Conservation (phyloP, 2,888 invertebrate species). For the Drosophila parthenogenetica region DNA sequence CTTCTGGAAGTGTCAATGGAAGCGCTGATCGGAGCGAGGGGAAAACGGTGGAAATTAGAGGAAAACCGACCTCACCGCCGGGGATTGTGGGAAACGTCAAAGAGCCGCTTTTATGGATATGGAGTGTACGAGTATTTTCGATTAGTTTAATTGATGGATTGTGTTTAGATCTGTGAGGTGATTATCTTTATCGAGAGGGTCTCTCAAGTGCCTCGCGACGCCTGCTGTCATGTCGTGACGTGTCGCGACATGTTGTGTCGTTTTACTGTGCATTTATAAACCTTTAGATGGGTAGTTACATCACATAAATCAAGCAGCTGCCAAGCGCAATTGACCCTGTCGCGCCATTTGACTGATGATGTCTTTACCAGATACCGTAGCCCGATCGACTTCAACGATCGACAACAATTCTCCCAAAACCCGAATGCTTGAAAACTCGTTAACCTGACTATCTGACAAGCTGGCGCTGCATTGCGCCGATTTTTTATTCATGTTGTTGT, state of each 20-base stretch:
- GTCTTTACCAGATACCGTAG: slow-evolving; percentile 51
- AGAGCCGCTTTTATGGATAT: slow-evolving; percentile 59
- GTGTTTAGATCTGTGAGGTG: slow-evolving; percentile 22
- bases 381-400: slow-evolving; percentile 51
- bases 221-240: slow-evolving; percentile 5
- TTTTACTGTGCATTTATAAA: slow-evolving; percentile 28
- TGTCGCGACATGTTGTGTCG: slow-evolving; percentile 20
- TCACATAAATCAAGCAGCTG: slow-evolving; percentile 70
- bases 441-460: slow-evolving; percentile 12
- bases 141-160: slow-evolving; percentile 70
- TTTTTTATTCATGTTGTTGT: too few relatives aligned
- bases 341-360: slow-evolving; percentile 72
- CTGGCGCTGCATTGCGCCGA: slow-evolving; percentile 46
- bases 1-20: background rate
- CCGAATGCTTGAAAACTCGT: background rate
- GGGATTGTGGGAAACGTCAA: slow-evolving; percentile 29
- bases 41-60: background rate
- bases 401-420: slow-evolving; percentile 17
- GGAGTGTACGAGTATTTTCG: slow-evolving; percentile 66
- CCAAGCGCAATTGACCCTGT: slow-evolving; percentile 70
- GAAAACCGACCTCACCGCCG: slow-evolving; percentile 7
- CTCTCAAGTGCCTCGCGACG: slow-evolving; percentile 26
- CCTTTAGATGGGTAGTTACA: slow-evolving; percentile 34
- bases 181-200: slow-evolving; percentile 40
- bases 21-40: background rate